Evolutionary conservation across 2,797 vertebrate species (phyloP).

Genomic region (Hemibagrus guttatus): DNA sequence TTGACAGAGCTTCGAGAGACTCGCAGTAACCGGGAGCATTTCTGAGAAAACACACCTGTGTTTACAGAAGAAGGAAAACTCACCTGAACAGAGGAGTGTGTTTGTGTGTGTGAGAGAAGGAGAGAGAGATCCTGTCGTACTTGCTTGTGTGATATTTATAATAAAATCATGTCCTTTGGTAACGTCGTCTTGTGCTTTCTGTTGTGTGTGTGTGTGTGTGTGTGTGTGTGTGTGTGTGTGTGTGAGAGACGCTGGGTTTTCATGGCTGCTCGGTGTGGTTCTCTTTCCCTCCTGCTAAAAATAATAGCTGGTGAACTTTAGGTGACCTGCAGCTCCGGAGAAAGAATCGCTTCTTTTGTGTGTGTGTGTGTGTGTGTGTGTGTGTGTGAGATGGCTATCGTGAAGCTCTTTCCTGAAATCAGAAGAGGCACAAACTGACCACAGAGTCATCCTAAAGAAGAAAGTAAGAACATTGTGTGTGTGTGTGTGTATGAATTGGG

Average conservation of each 20-base stretch:
- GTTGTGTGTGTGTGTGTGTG: too few relatives aligned
- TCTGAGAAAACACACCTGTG: slow-evolving; percentile 64
- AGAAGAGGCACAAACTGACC: background rate
- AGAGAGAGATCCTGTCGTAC: too few relatives aligned
- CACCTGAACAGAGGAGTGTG: background rate
- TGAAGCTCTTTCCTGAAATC: slow-evolving; percentile 9
- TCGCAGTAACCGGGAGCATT: slow-evolving; percentile 75
- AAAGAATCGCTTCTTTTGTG: slow-evolving; percentile 37
- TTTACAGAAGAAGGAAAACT: background rate
- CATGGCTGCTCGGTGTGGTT: background rate
- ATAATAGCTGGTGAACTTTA: slow-evolving; percentile 51
- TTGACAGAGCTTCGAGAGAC: slow-evolving; percentile 73
- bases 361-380: slow-evolving; percentile 3
- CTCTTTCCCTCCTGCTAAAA: slow-evolving; percentile 47
- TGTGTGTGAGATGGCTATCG: background rate
- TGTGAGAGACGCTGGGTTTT: background rate
- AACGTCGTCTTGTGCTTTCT: background rate
- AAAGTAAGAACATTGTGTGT: background rate
- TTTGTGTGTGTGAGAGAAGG: background rate
- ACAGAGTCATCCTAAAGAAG: background rate
- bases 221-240: too few relatives aligned
- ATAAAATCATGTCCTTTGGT: slow-evolving; percentile 58
- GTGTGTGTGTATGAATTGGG: background rate
- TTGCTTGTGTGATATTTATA: slow-evolving; percentile 53
- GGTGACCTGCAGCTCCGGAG: slow-evolving; percentile 34